Percentiles rank a stretch among this genome's conserved stretches.
These are phyloP conservation scores for Ptilorrhoa leucosticta DNA, from an alignment of 2,113 vertebrate species.

Conservation along the genomic window DNA sequence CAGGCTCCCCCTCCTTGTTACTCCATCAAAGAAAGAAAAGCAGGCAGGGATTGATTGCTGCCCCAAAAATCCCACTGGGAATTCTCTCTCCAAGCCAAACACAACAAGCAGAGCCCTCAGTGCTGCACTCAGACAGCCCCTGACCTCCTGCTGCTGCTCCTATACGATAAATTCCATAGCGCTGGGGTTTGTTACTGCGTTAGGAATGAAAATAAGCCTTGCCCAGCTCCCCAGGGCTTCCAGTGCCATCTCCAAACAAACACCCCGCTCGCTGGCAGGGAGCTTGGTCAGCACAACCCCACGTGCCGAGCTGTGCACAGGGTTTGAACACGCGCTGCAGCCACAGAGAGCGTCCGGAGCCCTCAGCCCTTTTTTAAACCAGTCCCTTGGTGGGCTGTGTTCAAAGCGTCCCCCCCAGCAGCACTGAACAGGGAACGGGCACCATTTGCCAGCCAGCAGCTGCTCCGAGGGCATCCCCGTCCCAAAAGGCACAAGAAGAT, in stretches of 20 bases:
- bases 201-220: not conserved
- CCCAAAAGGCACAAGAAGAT: not conserved
- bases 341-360: not conserved
- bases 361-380: not conserved
- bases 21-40: not conserved
- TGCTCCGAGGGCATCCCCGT: not conserved
- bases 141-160: not conserved
- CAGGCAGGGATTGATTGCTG: not conserved
- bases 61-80: not conserved
- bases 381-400: not conserved
- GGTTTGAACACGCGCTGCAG: not conserved
- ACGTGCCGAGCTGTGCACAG: not conserved
- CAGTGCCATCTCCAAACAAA: conserved; percentile 14
- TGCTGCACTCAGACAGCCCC: not conserved
- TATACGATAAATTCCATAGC: not conserved
- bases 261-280: not conserved
- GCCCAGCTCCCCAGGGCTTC: not conserved
- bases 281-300: not conserved
- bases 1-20: not conserved
- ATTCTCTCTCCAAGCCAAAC: not conserved
- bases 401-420: not conserved
- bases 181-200: not conserved
- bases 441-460: not conserved
- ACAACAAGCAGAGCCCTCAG: not conserved
- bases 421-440: not conserved